Evolutionary conservation across 2,797 vertebrate genomes (phyloP).

Genomic region (Lacerta agilis): DNA sequence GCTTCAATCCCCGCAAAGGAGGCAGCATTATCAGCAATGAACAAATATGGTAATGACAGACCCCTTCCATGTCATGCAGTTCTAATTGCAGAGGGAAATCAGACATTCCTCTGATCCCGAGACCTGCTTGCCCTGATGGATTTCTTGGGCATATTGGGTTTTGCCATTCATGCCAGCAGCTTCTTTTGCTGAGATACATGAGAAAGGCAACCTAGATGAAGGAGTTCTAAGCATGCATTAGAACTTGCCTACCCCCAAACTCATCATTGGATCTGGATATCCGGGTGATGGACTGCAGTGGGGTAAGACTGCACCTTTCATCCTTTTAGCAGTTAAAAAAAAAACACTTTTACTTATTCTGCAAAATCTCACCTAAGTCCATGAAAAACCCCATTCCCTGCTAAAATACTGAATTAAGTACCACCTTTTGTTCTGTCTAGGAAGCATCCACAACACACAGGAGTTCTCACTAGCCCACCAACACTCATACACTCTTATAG

Average conservation of each 20-base stretch:
- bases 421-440: slow-evolving; percentile 21
- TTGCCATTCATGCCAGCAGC: not conserved
- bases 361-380: slow-evolving; percentile 46
- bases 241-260: not conserved
- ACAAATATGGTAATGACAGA: slow-evolving; percentile 21
- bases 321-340: slow-evolving; percentile 1
- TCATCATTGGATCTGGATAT: not conserved
- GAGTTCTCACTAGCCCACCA: slow-evolving; percentile 35
- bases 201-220: not conserved
- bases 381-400: slow-evolving; percentile 38
- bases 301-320: not conserved
- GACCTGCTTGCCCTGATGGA: not conserved
- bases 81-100: not conserved
- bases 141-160: not conserved
- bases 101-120: not conserved
- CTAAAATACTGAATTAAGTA: slow-evolving; percentile 39
- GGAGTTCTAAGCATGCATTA: not conserved
- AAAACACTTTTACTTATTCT: slow-evolving; percentile 47
- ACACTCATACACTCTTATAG: not conserved
- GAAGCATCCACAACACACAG: slow-evolving; percentile 39
- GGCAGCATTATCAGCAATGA: slow-evolving; percentile 37
- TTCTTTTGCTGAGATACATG: not conserved
- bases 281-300: not conserved
- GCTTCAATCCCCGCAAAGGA: slow-evolving; percentile 45
- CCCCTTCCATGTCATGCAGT: not conserved